Conservation (phyloP, 2,888 invertebrate species). For the Pyrocoelia pectoralis region DNA sequence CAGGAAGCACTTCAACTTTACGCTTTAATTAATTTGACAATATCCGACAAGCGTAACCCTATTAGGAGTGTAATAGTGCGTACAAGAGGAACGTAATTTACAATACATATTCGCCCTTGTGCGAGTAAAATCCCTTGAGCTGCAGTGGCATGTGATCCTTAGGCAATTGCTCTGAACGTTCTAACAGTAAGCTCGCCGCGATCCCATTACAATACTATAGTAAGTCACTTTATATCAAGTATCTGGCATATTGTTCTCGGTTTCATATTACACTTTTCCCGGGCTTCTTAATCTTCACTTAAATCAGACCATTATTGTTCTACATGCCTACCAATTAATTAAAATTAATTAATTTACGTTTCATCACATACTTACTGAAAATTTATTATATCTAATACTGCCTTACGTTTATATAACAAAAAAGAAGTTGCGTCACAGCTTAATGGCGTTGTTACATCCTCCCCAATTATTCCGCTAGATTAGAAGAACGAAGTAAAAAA, state of each 20-base stretch:
- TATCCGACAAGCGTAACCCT: slow-evolving; percentile 37
- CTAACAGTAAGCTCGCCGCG: slow-evolving; percentile 42
- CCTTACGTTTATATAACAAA: no score
- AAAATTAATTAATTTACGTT: neutral
- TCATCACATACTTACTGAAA: neutral
- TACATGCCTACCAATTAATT: neutral
- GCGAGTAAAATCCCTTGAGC: slow-evolving; percentile 37
- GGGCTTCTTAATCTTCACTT: neutral
- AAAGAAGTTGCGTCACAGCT: no score
- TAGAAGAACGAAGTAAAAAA: no score
- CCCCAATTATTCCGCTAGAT: no score
- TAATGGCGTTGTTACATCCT: no score
- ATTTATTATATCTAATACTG: no score
- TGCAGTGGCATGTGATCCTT: slow-evolving; percentile 41
- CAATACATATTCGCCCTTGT: slow-evolving; percentile 39
- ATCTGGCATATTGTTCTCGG: slow-evolving; percentile 22
- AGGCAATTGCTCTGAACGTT: slow-evolving; percentile 42
- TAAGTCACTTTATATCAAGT: slow-evolving; percentile 33
- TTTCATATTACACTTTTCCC: slow-evolving; percentile 17
- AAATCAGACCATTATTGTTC: neutral
- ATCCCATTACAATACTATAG: slow-evolving; percentile 41
- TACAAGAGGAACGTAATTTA: slow-evolving; percentile 38
- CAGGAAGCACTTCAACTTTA: slow-evolving; percentile 30
- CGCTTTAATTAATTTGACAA: slow-evolving; percentile 39
- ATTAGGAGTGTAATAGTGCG: slow-evolving; percentile 38